Evolutionary conservation across 2,888 invertebrate genomes (phyloP), one percentile per base, ranked within the genome.

Genomic region (Cacoxenus indagator): DNA sequence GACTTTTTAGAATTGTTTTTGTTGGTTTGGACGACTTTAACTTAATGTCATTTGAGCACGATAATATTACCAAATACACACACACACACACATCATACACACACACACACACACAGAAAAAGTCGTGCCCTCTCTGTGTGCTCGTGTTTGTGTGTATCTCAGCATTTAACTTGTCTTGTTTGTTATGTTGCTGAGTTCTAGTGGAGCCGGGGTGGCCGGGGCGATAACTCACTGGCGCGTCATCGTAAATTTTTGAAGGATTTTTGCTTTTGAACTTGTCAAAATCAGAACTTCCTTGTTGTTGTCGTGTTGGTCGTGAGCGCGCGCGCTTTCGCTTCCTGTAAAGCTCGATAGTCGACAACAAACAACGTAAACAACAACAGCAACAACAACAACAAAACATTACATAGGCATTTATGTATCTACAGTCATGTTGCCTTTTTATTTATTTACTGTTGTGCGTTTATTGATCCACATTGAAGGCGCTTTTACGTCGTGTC

Each of bases 191-290:
- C n/a, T n/a, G n/a, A n/a, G n/a, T n/a, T n/a, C n/a, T n/a, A n/a
- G n/a, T n/a, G n/a, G n/a, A n/a, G n/a, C n/a, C n/a, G n/a, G n/a
- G n/a, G n/a, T n/a, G n/a, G n/a, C n/a, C n/a, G n/a, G n/a, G n/a
- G n/a, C n/a, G n/a, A n/a, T n/a, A n/a, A n/a, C n/a, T n/a, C n/a
- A n/a, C n/a, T 70, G 65, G 69, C 59, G 70, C 73, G 73, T 73
- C 81, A 83, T 73, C 81, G 83, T 83, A 85, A 77, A 80, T 84
- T 83, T n/a, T 83, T 84, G 85, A 85, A 85, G 84, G 84, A 86
- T 86, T 86, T 84, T 75, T 83, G 80, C 85, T 86, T n/a, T 86
- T 86, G 85, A 85, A 85, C 85, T 85, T 86, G 86, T 86, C 86
- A 87, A 84, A 87, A 86, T 82, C 86, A 84, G 85, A 76, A 80